phyloP scores from a whole-genome alignment of 2,797 vertebrate species.

The Pseudocheirus occidentalis region DNA sequence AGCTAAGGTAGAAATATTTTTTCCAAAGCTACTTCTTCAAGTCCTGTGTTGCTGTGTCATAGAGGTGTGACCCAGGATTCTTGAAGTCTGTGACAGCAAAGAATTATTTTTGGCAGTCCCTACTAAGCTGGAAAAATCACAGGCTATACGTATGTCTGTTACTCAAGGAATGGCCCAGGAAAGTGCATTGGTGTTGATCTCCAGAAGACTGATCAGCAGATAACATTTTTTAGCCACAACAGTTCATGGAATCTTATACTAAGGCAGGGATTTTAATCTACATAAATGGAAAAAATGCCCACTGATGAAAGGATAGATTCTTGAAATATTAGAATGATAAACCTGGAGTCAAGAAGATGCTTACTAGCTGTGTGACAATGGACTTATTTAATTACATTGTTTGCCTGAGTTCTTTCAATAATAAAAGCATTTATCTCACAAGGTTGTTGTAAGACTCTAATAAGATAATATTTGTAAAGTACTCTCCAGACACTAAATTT shows the following conservation, averaged over 20 bases:
- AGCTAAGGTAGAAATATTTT: not conserved
- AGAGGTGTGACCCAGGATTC: not conserved
- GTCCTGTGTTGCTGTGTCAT: not conserved
- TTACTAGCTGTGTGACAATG: not conserved
- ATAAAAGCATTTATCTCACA: not conserved
- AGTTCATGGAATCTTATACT: not conserved
- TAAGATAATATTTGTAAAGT: not conserved
- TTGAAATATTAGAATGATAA: not conserved
- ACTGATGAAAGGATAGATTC: not conserved
- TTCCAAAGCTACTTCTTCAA: not conserved
- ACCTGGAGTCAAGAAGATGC: not conserved
- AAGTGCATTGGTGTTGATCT: not conserved
- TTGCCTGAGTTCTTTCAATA: not conserved
- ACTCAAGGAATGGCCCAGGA: not conserved
- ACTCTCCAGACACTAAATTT: not conserved
- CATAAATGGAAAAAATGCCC: not conserved
- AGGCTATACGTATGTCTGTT: not conserved
- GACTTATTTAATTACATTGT: not conserved
- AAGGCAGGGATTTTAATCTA: not conserved
- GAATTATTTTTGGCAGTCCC: not conserved
- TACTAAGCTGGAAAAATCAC: not conserved
- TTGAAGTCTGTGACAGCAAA: not conserved
- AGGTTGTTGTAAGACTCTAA: not conserved
- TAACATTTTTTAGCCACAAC: not conserved
- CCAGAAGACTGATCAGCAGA: not conserved